phyloP scores from a whole-genome alignment of 1,140 invertebrate genomes.

The Epicauta chinensis region DNA sequence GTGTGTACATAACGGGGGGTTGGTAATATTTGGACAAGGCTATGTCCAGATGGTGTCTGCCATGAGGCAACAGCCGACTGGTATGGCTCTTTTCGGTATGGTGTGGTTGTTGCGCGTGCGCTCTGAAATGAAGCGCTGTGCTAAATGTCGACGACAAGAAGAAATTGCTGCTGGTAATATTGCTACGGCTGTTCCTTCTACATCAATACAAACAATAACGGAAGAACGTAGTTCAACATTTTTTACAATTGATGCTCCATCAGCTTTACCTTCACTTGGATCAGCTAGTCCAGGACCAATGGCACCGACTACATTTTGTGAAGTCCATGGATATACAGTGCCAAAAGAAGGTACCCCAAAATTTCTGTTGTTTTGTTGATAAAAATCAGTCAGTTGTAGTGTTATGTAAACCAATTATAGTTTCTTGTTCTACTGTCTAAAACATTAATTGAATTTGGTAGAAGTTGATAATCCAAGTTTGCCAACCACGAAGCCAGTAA shows the following conservation, averaged over 20 bases:
- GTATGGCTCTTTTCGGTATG: conserved; percentile 78
- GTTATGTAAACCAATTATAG: too few relatives aligned
- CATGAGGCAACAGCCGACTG: conserved; percentile 30
- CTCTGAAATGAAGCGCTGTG: conserved; percentile 65
- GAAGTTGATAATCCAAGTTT: conserved; percentile 1
- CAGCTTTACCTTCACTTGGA: conserved; percentile 19
- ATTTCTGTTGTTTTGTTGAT: too few relatives aligned
- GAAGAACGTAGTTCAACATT: conserved; percentile 43
- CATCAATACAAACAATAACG: conserved; percentile 1
- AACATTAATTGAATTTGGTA: too few relatives aligned
- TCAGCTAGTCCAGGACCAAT: conserved; percentile 28
- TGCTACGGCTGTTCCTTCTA: conserved; percentile 25
- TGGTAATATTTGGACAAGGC: conserved; percentile 7
- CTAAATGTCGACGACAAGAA: conserved; percentile 58
- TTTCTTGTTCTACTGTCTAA: too few relatives aligned
- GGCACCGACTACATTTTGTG: conserved; percentile 49
- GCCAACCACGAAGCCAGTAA: conserved; percentile 9
- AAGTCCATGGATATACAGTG: conserved; percentile 53
- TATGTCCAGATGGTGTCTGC: conserved; percentile 25
- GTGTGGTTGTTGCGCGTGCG: conserved; percentile 73
- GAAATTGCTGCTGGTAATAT: conserved; percentile 38
- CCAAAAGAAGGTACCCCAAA: conserved; percentile 49
- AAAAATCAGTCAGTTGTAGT: too few relatives aligned
- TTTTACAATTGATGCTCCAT: conserved; percentile 50
- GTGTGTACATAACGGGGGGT: conserved; percentile 12